phyloP scores from a whole-genome alignment of 1,140 invertebrate species.

The Heliconius nattereri region DNA sequence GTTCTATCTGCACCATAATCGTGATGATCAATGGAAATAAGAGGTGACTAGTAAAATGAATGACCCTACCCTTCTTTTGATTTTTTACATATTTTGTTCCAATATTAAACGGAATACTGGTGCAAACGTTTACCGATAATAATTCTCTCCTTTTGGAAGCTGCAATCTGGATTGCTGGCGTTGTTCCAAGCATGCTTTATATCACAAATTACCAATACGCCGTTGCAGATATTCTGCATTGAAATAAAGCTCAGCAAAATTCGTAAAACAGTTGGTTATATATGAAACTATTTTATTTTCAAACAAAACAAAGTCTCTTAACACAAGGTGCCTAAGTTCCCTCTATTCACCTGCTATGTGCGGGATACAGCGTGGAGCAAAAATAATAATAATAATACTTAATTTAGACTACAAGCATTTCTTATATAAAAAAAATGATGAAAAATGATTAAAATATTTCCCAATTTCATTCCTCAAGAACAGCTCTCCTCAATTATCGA shows the following conservation, averaged over 20 bases:
- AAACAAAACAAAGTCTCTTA: too few species aligned
- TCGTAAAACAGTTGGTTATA: neutral
- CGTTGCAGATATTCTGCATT: constrained; percentile 53
- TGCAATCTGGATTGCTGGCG: constrained; percentile 53
- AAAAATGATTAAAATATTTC: too few species aligned
- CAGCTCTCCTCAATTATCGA: neutral
- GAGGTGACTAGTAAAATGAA: neutral
- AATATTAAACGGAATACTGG: neutral
- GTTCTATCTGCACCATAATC: neutral
- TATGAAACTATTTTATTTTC: neutral
- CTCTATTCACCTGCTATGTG: too few species aligned
- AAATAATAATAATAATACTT: too few species aligned
- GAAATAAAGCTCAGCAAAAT: neutral
- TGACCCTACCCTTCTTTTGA: neutral
- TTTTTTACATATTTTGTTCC: neutral
- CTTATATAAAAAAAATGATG: too few species aligned
- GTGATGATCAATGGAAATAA: too few species aligned
- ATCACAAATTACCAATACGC: constrained; percentile 55
- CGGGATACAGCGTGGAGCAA: too few species aligned
- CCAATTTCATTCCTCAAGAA: too few species aligned
- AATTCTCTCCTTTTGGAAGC: constrained; percentile 41
- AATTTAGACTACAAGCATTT: too few species aligned
- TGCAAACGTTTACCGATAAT: constrained; percentile 40
- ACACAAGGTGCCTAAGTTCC: too few species aligned
- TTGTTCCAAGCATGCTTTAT: constrained; percentile 66